A percentile compares a stretch with the other conserved stretches of the same genome.
phyloP scores from a whole-genome alignment of 2,797 vertebrate species.

The Danio albolineatus region DNA sequence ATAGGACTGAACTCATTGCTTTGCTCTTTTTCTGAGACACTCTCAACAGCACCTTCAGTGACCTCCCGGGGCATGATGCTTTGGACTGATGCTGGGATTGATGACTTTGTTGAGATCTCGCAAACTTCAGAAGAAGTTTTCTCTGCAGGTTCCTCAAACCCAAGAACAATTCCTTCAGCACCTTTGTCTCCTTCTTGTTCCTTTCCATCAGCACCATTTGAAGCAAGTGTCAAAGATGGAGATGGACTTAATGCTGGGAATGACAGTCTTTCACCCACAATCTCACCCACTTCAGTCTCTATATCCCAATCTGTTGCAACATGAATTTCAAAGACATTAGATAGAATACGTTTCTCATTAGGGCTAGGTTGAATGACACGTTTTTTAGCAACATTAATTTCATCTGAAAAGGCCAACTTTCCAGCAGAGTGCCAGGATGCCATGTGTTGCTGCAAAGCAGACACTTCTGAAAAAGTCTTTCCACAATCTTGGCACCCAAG shows the following conservation, averaged over 20 bases:
- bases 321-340: conserved; percentile 64
- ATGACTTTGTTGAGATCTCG: conserved; percentile 36
- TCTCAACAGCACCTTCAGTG: background rate
- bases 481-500: conserved; percentile 82
- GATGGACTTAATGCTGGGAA: conserved; percentile 81
- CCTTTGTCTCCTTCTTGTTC: conserved; percentile 53
- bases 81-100: conserved; percentile 15
- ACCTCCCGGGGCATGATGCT: background rate
- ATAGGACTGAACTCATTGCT: conserved; percentile 8
- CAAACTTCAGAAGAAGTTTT: conserved; percentile 22
- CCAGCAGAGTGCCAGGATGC: conserved; percentile 71
- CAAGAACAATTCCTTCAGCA: conserved; percentile 22
- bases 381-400: conserved; percentile 26
- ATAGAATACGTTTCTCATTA: conserved; percentile 46
- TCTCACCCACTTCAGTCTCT: conserved; percentile 76
- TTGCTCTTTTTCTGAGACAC: conserved; percentile 30
- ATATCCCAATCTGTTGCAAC: conserved; percentile 79
- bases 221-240: conserved; percentile 73
- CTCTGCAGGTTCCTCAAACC: conserved; percentile 2
- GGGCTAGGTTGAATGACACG: conserved; percentile 62
- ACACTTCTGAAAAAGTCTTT: conserved; percentile 75
- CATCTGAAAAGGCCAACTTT: conserved; percentile 71
- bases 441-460: conserved; percentile 81
- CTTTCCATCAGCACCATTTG: conserved; percentile 62
- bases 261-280: conserved; percentile 73